Conservation (phyloP, 2,888 invertebrate genomes). For the Phymatocera aterrima region DNA sequence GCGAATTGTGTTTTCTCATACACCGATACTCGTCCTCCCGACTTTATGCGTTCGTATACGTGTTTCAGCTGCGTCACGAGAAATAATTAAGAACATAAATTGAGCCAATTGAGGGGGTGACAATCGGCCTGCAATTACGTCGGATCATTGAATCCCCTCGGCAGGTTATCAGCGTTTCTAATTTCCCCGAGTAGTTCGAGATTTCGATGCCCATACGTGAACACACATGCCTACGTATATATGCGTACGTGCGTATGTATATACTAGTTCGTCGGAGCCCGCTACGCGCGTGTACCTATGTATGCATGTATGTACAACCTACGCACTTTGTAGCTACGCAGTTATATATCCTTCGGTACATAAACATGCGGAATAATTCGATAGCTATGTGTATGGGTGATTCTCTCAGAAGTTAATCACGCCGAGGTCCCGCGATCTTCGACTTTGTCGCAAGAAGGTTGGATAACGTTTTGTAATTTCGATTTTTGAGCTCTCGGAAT, state of each 20-base stretch:
- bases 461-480: too few relatives aligned
- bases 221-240: neutral
- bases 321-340: neutral
- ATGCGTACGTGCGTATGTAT: neutral
- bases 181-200: conserved; percentile 60
- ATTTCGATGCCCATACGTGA: conserved; percentile 56
- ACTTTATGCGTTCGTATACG: neutral
- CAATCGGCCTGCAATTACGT: conserved; percentile 16
- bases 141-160: conserved; percentile 38
- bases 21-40: neutral
- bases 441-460: too few relatives aligned
- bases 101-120: conserved; percentile 24
- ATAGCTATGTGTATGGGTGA: too few relatives aligned
- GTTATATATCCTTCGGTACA: too few relatives aligned
- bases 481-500: too few relatives aligned
- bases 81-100: conserved; percentile 9
- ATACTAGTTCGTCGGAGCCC: neutral
- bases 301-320: neutral
- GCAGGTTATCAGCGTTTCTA: conserved; percentile 51
- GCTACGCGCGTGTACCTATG: neutral
- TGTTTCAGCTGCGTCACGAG: neutral
- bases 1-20: neutral
- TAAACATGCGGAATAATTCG: too few relatives aligned
- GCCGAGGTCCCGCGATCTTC: too few relatives aligned
- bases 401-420: too few relatives aligned